Conservation (phyloP, 92 coral and sea anemone species). For the Plumapathes pennacea region DNA sequence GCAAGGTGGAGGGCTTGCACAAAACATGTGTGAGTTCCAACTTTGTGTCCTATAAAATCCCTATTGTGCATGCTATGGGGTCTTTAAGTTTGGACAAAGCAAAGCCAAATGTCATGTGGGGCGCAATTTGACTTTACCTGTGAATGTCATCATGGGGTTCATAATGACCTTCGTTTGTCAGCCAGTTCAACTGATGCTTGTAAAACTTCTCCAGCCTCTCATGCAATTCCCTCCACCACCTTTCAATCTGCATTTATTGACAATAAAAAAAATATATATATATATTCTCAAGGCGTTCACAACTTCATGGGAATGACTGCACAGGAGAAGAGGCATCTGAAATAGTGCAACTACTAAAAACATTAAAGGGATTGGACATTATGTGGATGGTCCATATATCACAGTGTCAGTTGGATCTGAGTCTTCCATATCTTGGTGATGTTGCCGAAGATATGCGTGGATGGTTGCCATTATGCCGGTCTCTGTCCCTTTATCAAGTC, state of each 20-base stretch:
- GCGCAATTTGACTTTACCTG: too few species aligned
- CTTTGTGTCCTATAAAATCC: too few species aligned
- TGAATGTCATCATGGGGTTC: conserved; percentile 35
- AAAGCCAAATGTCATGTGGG: not conserved
- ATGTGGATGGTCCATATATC: conserved; percentile 52
- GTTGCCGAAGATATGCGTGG: conserved; percentile 49
- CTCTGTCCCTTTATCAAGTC: conserved; percentile 40
- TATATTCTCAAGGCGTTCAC: too few species aligned
- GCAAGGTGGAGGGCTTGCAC: too few species aligned
- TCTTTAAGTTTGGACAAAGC: too few species aligned
- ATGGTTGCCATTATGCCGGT: conserved; percentile 44
- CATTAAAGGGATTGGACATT: too few species aligned
- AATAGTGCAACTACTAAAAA: too few species aligned
- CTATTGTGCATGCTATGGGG: too few species aligned
- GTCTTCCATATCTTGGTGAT: conserved; percentile 38
- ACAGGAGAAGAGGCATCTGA: too few species aligned
- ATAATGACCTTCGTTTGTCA: conserved; percentile 42
- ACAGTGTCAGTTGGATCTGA: conserved; percentile 49
- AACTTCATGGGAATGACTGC: too few species aligned
- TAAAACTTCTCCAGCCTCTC: conserved; percentile 47
- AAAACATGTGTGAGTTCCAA: too few species aligned
- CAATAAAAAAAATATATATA: not conserved
- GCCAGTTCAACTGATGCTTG: conserved; percentile 38
- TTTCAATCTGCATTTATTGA: conserved; percentile 22
- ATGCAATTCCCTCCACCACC: conserved; percentile 58